phyloP scores from a whole-genome alignment of 2,113 vertebrate genomes.

The Cololabis saira region DNA sequence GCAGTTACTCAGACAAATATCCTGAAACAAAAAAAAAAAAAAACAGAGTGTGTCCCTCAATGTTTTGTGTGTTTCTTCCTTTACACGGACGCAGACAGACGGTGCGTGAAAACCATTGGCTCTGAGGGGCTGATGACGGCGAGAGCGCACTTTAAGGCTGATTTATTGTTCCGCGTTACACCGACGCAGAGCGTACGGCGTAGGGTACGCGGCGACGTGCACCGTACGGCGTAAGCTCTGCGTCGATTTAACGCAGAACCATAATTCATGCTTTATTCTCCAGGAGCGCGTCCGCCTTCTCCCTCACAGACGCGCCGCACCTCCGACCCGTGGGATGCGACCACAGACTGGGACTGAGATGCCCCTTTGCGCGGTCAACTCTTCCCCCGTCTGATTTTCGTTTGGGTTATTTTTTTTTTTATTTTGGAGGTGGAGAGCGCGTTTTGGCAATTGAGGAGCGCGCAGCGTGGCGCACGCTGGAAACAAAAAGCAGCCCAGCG shows the following conservation, averaged over 20 bases:
- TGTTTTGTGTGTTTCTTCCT: conserved; percentile 6
- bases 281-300: conserved; percentile 44
- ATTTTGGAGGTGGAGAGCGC: conserved; percentile 27
- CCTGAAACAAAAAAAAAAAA: background rate
- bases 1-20: too few relatives aligned
- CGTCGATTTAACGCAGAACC: too few relatives aligned
- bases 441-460: conserved; percentile 39
- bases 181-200: too few relatives aligned
- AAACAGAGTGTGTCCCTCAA: background rate
- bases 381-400: background rate
- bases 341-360: conserved; percentile 34
- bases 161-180: too few relatives aligned
- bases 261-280: too few relatives aligned
- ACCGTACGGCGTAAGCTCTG: too few relatives aligned
- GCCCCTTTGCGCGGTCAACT: conserved; percentile 35
- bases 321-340: conserved; percentile 45
- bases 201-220: too few relatives aligned
- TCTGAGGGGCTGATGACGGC: conserved; percentile 61
- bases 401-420: conserved; percentile 11
- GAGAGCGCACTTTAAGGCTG: conserved; percentile 66
- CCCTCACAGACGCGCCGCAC: conserved; percentile 26
- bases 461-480: conserved; percentile 53
- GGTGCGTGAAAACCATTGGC: conserved; percentile 50
- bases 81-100: too few relatives aligned
- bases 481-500: conserved; percentile 52